phyloP scores from a whole-genome alignment of 2,113 vertebrate genomes.

The Ictidomys tridecemlineatus region DNA sequence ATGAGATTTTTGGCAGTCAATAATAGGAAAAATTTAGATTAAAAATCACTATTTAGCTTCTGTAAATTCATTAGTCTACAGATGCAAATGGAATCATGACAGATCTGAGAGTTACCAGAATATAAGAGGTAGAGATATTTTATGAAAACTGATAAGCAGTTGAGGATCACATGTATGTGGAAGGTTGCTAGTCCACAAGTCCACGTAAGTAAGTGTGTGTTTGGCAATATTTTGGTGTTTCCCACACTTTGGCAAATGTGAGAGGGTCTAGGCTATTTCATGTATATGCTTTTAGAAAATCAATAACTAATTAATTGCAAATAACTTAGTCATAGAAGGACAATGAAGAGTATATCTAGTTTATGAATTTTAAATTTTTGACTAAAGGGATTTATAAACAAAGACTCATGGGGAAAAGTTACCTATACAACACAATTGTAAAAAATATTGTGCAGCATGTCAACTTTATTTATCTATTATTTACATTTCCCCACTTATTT shows the following conservation, averaged over 20 bases:
- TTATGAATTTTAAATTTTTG: background rate
- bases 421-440: background rate
- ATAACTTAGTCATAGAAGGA: background rate
- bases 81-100: background rate
- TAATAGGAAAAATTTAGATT: background rate
- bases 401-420: background rate
- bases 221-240: background rate
- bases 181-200: background rate
- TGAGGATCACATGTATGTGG: rapidly evolving
- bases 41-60: background rate
- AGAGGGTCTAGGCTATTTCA: background rate
- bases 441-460: background rate
- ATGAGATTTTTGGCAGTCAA: background rate
- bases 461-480: background rate
- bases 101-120: background rate
- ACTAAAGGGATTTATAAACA: background rate
- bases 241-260: background rate
- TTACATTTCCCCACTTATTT: background rate
- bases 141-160: background rate
- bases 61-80: background rate
- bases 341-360: background rate
- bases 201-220: background rate
- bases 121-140: background rate
- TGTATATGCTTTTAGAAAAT: background rate
- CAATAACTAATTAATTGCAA: background rate